Percentiles rank a stretch among this genome's conserved stretches.
These are phyloP conservation scores for Sphyrna mokarran DNA, from an alignment of 2,113 vertebrate species.

Conservation along the genomic window DNA sequence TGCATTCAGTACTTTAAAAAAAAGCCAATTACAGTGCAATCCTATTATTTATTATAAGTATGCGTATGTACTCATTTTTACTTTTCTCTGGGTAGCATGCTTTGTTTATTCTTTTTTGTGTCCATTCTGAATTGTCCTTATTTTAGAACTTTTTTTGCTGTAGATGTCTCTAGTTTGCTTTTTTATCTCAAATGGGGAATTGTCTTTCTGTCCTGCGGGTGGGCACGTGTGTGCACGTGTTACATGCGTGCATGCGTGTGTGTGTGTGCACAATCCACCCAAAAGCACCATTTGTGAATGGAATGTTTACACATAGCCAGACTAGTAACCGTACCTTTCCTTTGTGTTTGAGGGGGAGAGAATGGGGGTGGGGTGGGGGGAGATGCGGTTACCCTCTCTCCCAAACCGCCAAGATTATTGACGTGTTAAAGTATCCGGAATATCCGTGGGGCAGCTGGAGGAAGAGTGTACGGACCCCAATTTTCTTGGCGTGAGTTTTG, in stretches of 20 bases:
- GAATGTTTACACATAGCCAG: conserved; percentile 83
- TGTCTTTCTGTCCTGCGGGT: neutral
- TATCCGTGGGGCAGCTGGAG: neutral
- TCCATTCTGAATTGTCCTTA: conserved; percentile 66
- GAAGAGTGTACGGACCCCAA: neutral
- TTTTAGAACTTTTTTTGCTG: conserved; percentile 51
- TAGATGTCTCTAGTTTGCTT: conserved; percentile 72
- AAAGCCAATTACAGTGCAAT: conserved; percentile 99
- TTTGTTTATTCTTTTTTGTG: conserved; percentile 59
- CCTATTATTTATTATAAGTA: conserved; percentile 99
- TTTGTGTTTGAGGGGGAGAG: neutral
- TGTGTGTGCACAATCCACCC: conserved; percentile 71
- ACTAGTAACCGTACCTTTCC: conserved; percentile 55
- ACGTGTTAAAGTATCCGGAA: conserved; percentile 52
- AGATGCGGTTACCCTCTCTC: conserved; percentile 62
- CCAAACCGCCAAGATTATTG: conserved; percentile 65
- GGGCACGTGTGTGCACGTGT: conserved; percentile 17
- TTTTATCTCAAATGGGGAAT: conserved; percentile 4
- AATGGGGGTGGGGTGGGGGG: neutral
- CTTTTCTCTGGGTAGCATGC: conserved; percentile 75
- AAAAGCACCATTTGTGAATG: conserved; percentile 64
- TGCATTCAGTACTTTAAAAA: conserved; percentile 99
- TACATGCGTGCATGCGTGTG: conserved; percentile 60
- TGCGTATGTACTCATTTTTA: conserved; percentile 96
- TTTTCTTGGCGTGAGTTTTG: neutral